Evolutionary conservation across 2,113 vertebrate species (phyloP).

Genomic region (Lagopus leucura): DNA sequence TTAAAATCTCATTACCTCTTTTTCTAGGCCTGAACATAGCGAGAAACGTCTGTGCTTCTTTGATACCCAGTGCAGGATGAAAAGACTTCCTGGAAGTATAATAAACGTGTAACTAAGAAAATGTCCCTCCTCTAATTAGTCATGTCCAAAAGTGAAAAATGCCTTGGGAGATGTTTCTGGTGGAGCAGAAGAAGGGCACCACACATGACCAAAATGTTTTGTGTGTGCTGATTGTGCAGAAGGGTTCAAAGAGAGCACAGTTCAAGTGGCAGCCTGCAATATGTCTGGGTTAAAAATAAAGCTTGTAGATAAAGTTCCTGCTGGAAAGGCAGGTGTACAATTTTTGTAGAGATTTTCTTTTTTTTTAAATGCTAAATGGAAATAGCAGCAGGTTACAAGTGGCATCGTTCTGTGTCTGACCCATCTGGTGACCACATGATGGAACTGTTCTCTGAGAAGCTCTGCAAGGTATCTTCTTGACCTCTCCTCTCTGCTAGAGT

Average conservation of each 20-base stretch:
- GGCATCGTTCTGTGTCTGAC: conserved; percentile 24
- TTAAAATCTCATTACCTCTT: conserved; percentile 63
- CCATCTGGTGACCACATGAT: neutral
- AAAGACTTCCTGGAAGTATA: conserved; percentile 33
- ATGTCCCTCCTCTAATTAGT: neutral
- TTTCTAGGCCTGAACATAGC: conserved; percentile 49
- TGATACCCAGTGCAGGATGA: conserved; percentile 6
- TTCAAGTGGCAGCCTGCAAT: neutral
- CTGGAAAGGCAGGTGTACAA: conserved; percentile 4
- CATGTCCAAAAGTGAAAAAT: conserved; percentile 19
- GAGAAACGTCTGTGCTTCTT: conserved; percentile 43
- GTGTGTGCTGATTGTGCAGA: neutral
- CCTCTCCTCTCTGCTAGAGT: neutral
- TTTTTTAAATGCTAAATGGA: conserved; percentile 29
- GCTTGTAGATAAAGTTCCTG: neutral
- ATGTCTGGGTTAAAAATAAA: neutral
- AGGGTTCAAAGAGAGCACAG: conserved; percentile 37
- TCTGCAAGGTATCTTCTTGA: neutral
- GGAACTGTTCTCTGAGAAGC: conserved; percentile 7
- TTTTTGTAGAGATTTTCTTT: conserved; percentile 14
- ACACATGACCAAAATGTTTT: conserved; percentile 37
- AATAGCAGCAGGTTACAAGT: neutral
- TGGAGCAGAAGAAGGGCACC: neutral
- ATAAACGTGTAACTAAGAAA: neutral
- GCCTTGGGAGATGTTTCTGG: neutral